Percentiles rank a stretch among this genome's conserved stretches.
Conservation (phyloP, 2,113 vertebrate species). For the Campylomormyrus numenius region DNA sequence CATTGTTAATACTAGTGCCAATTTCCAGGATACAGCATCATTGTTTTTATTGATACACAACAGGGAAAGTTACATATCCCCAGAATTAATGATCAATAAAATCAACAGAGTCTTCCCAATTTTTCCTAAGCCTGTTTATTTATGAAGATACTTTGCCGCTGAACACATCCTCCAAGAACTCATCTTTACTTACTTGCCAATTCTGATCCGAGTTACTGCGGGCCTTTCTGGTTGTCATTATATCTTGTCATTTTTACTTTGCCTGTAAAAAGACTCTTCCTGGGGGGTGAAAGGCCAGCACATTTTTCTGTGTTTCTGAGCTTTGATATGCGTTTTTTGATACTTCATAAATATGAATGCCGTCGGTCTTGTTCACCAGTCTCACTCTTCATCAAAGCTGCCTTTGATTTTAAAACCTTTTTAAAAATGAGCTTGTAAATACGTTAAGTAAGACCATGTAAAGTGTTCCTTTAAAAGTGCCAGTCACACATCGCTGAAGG, state of each 20-base stretch:
- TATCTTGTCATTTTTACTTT: not conserved
- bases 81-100: not conserved
- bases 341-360: not conserved
- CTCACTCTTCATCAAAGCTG: not conserved
- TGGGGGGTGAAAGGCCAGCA: not conserved
- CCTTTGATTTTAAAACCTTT: not conserved
- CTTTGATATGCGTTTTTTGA: not conserved
- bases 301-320: not conserved
- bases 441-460: not conserved
- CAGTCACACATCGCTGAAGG: not conserved
- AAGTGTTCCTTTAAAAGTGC: not conserved
- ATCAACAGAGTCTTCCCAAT: not conserved
- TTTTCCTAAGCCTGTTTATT: not conserved
- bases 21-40: not conserved
- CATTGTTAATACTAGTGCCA: not conserved
- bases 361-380: not conserved
- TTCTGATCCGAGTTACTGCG: not conserved
- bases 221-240: not conserved
- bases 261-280: not conserved
- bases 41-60: not conserved
- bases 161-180: not conserved
- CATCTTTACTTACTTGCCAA: not conserved
- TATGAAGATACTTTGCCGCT: not conserved
- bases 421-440: not conserved
- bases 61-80: not conserved